A percentile compares a stretch with the other conserved stretches of the same genome.
Conservation (phyloP, 2,888 invertebrate species). For the Marasmarcha lunaedactyla region DNA sequence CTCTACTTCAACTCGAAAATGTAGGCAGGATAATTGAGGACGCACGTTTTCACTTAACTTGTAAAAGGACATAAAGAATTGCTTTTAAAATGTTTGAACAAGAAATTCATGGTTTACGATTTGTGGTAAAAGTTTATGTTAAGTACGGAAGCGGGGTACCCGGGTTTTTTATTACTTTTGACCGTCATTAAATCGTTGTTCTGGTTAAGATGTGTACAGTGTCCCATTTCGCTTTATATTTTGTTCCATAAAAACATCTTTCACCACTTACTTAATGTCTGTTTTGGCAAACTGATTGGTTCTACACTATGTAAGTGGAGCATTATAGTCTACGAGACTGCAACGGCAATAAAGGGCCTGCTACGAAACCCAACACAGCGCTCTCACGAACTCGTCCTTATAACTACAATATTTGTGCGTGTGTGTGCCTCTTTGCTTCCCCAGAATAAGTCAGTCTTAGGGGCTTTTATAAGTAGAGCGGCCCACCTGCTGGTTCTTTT, state of each 20-base stretch:
- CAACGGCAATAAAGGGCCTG: slow-evolving; percentile 36
- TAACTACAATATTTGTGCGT: slow-evolving; percentile 7
- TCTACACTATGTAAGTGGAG: slow-evolving; percentile 25
- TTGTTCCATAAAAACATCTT: too few species aligned
- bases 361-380: neutral
- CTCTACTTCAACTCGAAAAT: slow-evolving; percentile 30
- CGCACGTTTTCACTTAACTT: neutral
- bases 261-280: too few species aligned
- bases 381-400: slow-evolving; percentile 23
- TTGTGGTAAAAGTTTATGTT: too few species aligned
- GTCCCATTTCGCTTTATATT: too few species aligned
- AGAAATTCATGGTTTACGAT: too few species aligned
- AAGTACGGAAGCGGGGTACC: too few species aligned
- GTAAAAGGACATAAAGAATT: slow-evolving; percentile 1
- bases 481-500: slow-evolving; percentile 15
- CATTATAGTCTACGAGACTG: slow-evolving; percentile 20
- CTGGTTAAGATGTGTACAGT: too few species aligned
- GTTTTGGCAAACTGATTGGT: too few species aligned
- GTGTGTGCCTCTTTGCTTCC: slow-evolving; percentile 3
- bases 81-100: neutral
- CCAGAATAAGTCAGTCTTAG: neutral
- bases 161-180: too few species aligned
- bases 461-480: slow-evolving; percentile 12
- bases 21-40: slow-evolving; percentile 1
- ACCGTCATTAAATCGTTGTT: too few species aligned